Conservation (phyloP, 2,888 invertebrate species). For the Athalia circularis region DNA sequence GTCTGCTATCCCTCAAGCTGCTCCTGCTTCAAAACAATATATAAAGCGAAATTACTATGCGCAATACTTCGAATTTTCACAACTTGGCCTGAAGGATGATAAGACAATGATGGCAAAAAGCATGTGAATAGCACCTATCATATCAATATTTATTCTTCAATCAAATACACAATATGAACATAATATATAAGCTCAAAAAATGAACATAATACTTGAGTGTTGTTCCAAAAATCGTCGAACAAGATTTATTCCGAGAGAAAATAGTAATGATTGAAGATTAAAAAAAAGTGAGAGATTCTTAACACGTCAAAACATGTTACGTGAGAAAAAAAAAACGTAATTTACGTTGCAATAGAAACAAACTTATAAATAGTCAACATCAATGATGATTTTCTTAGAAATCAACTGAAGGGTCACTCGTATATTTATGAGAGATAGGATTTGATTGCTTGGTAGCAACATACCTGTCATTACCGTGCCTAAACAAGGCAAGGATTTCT, state of each 20-base stretch:
- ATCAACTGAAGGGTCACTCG: too few relatives aligned
- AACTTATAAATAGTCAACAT: slow-evolving; percentile 4
- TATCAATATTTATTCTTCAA: too few relatives aligned
- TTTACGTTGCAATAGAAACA: not conserved
- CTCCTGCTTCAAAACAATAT: slow-evolving; percentile 79
- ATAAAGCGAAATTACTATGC: slow-evolving; percentile 67
- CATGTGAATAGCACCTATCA: too few relatives aligned
- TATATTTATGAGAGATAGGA: slow-evolving; percentile 62
- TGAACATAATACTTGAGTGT: too few relatives aligned
- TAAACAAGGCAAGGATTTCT: slow-evolving; percentile 95
- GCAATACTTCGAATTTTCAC: slow-evolving; percentile 11
- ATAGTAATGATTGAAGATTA: too few relatives aligned
- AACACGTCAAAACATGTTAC: slow-evolving; percentile 27
- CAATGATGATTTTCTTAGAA: slow-evolving; percentile 55
- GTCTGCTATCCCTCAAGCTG: slow-evolving; percentile 93
- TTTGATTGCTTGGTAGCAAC: slow-evolving; percentile 67
- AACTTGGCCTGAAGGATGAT: too few relatives aligned
- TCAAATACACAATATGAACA: too few relatives aligned
- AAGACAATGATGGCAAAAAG: too few relatives aligned
- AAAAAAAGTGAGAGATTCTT: not conserved
- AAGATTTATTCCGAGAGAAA: too few relatives aligned
- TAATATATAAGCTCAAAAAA: too few relatives aligned
- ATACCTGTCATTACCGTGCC: slow-evolving; percentile 93
- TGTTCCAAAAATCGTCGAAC: too few relatives aligned
- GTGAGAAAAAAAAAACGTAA: slow-evolving; percentile 47